These are phyloP conservation scores for Semotilus atromaculatus DNA, from an alignment of 2,797 vertebrate genomes.

Conservation along the genomic window DNA sequence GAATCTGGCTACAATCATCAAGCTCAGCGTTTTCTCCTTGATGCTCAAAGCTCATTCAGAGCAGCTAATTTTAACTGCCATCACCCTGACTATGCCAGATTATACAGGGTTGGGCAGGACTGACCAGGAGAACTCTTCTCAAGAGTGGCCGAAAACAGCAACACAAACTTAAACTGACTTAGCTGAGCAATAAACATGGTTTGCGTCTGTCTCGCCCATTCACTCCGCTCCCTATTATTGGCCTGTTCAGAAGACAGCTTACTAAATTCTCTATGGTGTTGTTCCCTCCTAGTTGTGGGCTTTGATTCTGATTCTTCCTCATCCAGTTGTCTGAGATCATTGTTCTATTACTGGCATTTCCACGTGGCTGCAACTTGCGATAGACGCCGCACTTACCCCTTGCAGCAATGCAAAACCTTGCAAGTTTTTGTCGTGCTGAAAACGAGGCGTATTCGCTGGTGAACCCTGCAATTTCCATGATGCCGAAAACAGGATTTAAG, in stretches of 20 bases:
- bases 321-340: conserved; percentile 16
- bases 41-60: conserved; percentile 25
- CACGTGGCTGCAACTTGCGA: conserved; percentile 1
- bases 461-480: conserved; percentile 38
- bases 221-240: conserved; percentile 32
- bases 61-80: conserved; percentile 54
- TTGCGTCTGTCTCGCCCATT: conserved; percentile 32
- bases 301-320: conserved; percentile 16
- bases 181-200: conserved; percentile 49
- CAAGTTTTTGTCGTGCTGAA: neutral
- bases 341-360: conserved; percentile 29
- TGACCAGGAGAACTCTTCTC: conserved; percentile 28
- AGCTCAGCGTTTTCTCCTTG: conserved; percentile 43
- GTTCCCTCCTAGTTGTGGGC: conserved; percentile 32
- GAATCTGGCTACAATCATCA: conserved; percentile 44
- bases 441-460: conserved; percentile 3
- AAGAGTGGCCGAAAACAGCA: conserved; percentile 47
- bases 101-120: conserved; percentile 46
- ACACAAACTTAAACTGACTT: conserved; percentile 43
- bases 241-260: conserved; percentile 26
- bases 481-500: conserved; percentile 36
- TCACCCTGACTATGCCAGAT: conserved; percentile 43
- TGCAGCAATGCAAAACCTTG: conserved; percentile 11
- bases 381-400: neutral
- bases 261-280: conserved; percentile 20